Base-by-base conservation (phyloP, 2,888 invertebrate species). In the Drosophila kambysellisi region DNA sequence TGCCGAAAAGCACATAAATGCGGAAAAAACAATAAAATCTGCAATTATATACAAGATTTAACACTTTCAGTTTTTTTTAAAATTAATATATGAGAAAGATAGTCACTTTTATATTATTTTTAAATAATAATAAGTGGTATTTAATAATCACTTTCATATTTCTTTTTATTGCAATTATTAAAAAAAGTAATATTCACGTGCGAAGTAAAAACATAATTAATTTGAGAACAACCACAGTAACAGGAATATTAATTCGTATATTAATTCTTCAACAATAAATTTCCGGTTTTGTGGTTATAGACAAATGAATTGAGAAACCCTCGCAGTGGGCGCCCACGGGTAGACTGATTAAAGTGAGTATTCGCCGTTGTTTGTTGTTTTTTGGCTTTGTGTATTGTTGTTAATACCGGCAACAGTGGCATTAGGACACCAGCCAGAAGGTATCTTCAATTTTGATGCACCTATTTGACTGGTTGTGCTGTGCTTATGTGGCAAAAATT, bases 401-500 rank as follows among this genome's bases (percentile, higher is more conserved):
- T 39, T 73, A 50, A 48, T 60, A 35, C 17, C 53, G 53, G 46
- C 41, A 48, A 54, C 54, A 20, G 30, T 54, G 57, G 64, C 74
- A 74, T 64, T 62, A 52, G 48, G 50, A 63, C 52, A 62, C 52
- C 35, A 52, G 41, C 65, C 54, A 65, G 64, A 82, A 79, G 83
- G 74, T 70, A 70, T 79, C 74, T 81, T 72, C 74, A 63, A 79
- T 70, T 71, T 72, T 62, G 82, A 82, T 82, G 84, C 74, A 73
- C 56, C 78, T 78, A 75, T 76, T 74, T 67, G 50, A 11, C 48
- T 25, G 15, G 46, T 15, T 12, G n/a, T 33, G 30, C 17, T 35
- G 33, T 81, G 85, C 76, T 74, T 78, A 76, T 83, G 80, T 80
- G 80, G 80, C 88, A 73, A 73, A 88, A 86, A 84, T 84, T 83